Conservation (phyloP, 2,888 invertebrate genomes). For the Sarcophaga rosellei region DNA sequence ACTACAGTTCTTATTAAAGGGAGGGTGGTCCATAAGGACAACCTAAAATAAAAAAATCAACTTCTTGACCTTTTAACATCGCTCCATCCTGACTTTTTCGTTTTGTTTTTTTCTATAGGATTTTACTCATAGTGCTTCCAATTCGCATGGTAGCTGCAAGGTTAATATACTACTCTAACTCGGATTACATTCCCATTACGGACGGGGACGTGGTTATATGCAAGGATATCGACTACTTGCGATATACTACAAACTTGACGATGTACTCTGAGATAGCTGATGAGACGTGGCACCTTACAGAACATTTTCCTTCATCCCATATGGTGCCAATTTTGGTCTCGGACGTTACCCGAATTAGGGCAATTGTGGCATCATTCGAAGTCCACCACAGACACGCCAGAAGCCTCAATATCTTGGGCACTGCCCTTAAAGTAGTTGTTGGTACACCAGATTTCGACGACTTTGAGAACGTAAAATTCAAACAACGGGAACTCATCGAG, state of each 20-base stretch:
- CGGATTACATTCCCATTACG: slow-evolving; percentile 19
- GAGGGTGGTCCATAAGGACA: neutral
- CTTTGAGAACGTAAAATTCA: slow-evolving; percentile 1
- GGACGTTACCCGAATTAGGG: slow-evolving; percentile 28
- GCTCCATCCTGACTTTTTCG: neutral
- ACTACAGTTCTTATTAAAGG: slow-evolving; percentile 7
- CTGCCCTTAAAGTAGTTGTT: slow-evolving; percentile 27
- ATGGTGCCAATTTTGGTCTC: slow-evolving; percentile 5
- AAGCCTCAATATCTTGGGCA: slow-evolving; percentile 31
- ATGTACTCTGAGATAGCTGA: neutral
- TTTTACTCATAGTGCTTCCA: neutral
- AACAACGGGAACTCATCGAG: slow-evolving; percentile 15
- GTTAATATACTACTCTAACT: slow-evolving; percentile 17
- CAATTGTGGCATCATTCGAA: slow-evolving; percentile 6
- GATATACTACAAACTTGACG: neutral
- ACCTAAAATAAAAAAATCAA: too few relatives aligned
- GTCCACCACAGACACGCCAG: slow-evolving; percentile 39
- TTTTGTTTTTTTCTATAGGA: neutral
- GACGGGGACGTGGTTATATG: slow-evolving; percentile 21
- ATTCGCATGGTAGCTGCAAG: neutral
- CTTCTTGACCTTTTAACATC: too few relatives aligned
- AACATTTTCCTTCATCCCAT: slow-evolving; percentile 34
- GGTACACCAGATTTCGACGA: slow-evolving; percentile 47
- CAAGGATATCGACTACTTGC: slow-evolving; percentile 9
- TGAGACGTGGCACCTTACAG: neutral